Evolutionary conservation across 2,888 invertebrate species (phyloP), one percentile per base, ranked within the genome.

Genomic region (Drosophila algonquin): DNA sequence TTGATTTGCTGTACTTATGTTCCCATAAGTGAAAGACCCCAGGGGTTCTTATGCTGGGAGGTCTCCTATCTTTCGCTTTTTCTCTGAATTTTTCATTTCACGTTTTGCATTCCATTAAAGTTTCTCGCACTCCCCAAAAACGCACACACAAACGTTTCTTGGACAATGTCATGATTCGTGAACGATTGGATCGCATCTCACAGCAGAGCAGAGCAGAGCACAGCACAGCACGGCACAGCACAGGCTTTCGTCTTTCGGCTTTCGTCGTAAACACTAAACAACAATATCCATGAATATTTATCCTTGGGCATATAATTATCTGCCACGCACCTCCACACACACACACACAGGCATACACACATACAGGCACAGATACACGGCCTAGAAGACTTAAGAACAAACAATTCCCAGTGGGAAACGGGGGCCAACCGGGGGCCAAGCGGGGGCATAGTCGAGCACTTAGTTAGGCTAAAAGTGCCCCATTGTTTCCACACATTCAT

Each of bases 251-350:
- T 6, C 40, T 7, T 40, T 40, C 40, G 59, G 52, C 44, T 69
- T 27, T 50, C 48, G 32, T 35, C 69, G 24, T 46, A 18, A 48
- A 59, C 71, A 70, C 61, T 70, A 71, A 70, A 51, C 55, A 61
- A 70, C 59, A 60, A 69, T 70, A 69, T 70, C 24, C 53, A 54
- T 48, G 65, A 51, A 57, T 69, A 48, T 56, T 54, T 63, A 59
- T 75, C 53, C 58, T 69, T 69, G 69, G 68, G 54, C 56, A 47
- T 67, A 67, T 67, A 67, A 67, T 67, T 67, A 67, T 67, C 68
- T 67, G 32, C 65, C 44, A 67, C 71, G 53, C 68, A 68, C 69
- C 70, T 55, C 65, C 27, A 12, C 46, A 63, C 50, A 58, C 65
- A 63, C 65, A 70, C 72, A 54, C 46, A 67, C 18, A 52, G 1